Evolutionary conservation across 2,797 vertebrate species (phyloP), one percentile per base, ranked within the genome.

Genomic region (Urophycis tenuis): DNA sequence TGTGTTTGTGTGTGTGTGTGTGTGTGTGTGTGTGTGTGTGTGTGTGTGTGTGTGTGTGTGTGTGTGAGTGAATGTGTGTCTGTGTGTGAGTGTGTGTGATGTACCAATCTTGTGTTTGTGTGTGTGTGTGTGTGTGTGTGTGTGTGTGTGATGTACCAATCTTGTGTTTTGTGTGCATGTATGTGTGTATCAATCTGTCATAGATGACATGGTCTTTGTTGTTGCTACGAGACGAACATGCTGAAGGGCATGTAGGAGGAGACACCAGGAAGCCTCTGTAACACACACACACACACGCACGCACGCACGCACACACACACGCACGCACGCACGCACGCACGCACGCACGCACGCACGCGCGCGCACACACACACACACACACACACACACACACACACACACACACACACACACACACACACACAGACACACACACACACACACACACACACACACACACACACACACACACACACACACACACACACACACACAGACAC

Each of bases 191-290:
- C 77, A 78, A 74, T 80, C 71, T 77, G 76, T 79, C 81, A 78
- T 77, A 81, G 80, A 75, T 83, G 77, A 82, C 85, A 81, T 85
- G 76, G 79, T 85, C 80, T 71, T 77, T 19, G 78, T 86, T 83
- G 85, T 91, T 90, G 88, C 89, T 87, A 83, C 78, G 86, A 87
- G 81, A 88, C 86, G 84, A 81, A 83, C 79, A 82, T 78, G 78
- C 81, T 17, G 33, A 41, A 41, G 14, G 86, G 72, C 79, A 82
- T 75, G 79, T 75, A 77, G 79, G 77, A 81, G 77, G 80, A 78
- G 79, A 72, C 29, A 74, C 53, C 29, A 0, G 78, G 74, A 73
- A 81, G 72, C 31, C 79, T 19, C 0, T 53, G 17, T 53, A 82
- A 73, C 45, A 9, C 74, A 49, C 30, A 73, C 70, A 75, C 73